Base-by-base conservation (phyloP, 1,140 invertebrate genomes). In the Drosophila pandora region DNA sequence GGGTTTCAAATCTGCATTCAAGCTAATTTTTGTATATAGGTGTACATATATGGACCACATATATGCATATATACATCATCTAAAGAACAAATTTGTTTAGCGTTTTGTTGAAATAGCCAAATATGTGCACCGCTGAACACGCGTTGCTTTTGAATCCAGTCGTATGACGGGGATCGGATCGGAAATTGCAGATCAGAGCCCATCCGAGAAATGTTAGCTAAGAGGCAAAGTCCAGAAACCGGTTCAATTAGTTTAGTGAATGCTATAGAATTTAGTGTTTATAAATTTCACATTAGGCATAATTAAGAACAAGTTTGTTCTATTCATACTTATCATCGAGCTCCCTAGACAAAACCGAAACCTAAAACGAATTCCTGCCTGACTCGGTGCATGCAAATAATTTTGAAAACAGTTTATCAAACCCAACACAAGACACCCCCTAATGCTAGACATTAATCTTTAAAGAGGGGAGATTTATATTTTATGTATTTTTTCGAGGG, bases 171-270 rank as follows among this genome's bases (percentile, higher is more conserved):
- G 63, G 61, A 69, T 69, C 62, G 65, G 50, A 68, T 69, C 62
- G 65, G 50, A 69, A 69, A 68, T 69, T 69, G 65, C 65, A 69
- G 13, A 53, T 17, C 32, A 21, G 62, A 69, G 23, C 25, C 49
- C 4, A n/a, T 39, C 59, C 34, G 49, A 61, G 39, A 41, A 13
- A 41, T 41, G 10, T 58, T 58, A 54, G 53, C 55, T 56, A 10
- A 23, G 9, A 73, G 48, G 49, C 34, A 10, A 65, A 43, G 17
- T 65, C 47, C 63, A 28, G 25, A 43, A 69, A 77, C 74, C 74
- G 73, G 74, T 76, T 76, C 74, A 70, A 76, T 76, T 76, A 77
- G 74, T 76, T 70, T 70, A n/a, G 62, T 68, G 72, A 76, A 76
- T 76, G 71, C 71, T 55, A 56, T 55, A 76, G 63, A 76, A 76